Evolutionary conservation across 92 coral and sea anemone species (phyloP).

Genomic region (Siderastrea siderea): DNA sequence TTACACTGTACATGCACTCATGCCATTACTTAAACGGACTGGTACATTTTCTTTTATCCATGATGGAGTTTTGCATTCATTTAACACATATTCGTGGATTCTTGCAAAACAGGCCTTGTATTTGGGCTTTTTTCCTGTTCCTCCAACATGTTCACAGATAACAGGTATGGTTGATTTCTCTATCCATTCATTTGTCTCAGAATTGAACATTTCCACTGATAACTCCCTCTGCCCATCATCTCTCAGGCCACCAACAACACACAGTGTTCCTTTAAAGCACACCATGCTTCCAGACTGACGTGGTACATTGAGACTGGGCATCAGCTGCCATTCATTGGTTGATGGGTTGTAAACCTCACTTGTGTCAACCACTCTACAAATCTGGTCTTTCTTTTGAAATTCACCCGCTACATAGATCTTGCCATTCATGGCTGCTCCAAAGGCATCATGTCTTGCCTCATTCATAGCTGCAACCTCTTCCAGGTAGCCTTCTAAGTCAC

Average conservation of each 20-base stretch:
- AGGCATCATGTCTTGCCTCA: not conserved
- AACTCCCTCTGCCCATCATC: not conserved
- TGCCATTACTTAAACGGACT: too few species aligned
- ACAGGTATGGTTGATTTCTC: not conserved
- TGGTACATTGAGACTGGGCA: slow-evolving; percentile 13
- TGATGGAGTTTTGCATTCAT: too few species aligned
- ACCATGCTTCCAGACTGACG: slow-evolving; percentile 32
- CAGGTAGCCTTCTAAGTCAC: not conserved
- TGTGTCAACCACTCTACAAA: not conserved
- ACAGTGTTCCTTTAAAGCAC: slow-evolving; percentile 6
- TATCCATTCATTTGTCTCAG: slow-evolving; percentile 4
- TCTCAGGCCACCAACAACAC: slow-evolving; percentile 1
- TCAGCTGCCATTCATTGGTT: slow-evolving; percentile 26
- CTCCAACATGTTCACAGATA: not conserved
- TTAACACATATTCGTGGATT: not conserved
- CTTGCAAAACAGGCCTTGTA: slow-evolving; percentile 21
- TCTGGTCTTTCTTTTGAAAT: not conserved
- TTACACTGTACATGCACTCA: too few species aligned
- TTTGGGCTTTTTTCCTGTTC: not conserved
- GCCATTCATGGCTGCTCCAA: slow-evolving; percentile 36
- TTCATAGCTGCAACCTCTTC: slow-evolving; percentile 24
- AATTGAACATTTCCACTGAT: slow-evolving; percentile 19
- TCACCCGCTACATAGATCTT: slow-evolving; percentile 32
- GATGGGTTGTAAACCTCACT: slow-evolving; percentile 15
- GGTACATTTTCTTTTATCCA: too few species aligned